Evolutionary conservation across 2,113 vertebrate genomes (phyloP), one percentile per base, ranked within the genome.

Genomic region (Seriola rivoliana): DNA sequence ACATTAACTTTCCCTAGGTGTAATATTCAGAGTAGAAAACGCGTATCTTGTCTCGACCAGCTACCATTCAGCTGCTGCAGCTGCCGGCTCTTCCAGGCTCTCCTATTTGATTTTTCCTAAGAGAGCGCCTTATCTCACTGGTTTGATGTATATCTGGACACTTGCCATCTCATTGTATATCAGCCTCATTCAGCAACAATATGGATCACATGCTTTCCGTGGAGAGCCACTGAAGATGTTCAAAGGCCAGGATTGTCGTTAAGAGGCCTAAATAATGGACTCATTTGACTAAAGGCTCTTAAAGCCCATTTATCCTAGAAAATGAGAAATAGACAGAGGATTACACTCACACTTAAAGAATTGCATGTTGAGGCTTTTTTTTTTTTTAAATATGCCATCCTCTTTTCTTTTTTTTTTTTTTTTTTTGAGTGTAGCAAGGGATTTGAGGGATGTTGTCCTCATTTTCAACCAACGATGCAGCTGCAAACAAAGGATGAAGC

Each of bases 201-300:
- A 88, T 78, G 70, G 87, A 87, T 89, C 75, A 78, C 60, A 80
- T 12, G 36, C 48, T 69, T 54, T 84, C 57, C 4, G 4, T 72
- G 29, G 44, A 80, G 63, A 81, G 69, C 64, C 32, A n/a, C 65
- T 71, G 60, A 86, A 90, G 76, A 89, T 69, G 60, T 87, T 90
- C 71, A 90, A 90, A 92, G 87, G 72, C 50, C 76, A 81, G 67
- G 72, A 46, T 85, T 88, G 81, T 71, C 52, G 80, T 75, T 85
- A 86, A 91, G 79, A 91, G 76, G 65, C 80, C 89, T 85, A 65
- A 81, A 91, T 87, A 91, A 92, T 87, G 64, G 54, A 80, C 60
- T 91, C 60, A 86, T 91, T 92, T 93, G 64, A 92, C 86, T 85
- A 89, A 91, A 90, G 85, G 66, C 71, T 92, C 85, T 91, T 91